Percentiles rank a stretch among this genome's conserved stretches.
Conservation (phyloP, 2,888 invertebrate genomes). For the Torymus aiolomorphi region DNA sequence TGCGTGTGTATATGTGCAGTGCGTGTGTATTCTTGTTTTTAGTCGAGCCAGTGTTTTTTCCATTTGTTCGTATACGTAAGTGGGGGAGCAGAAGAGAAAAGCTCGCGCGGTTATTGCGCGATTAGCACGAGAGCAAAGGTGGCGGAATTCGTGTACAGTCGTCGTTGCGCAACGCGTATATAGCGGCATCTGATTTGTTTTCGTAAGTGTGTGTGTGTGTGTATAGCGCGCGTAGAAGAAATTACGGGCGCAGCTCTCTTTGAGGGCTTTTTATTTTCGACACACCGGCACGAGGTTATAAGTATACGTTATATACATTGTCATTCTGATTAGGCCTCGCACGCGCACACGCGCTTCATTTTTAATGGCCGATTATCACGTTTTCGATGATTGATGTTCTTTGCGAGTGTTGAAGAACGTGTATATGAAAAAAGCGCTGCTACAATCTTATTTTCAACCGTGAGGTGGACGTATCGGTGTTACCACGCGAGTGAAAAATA, state of each 20-base stretch:
- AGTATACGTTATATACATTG: not conserved
- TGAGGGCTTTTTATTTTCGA: not conserved
- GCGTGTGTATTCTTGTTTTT: constrained; percentile 15
- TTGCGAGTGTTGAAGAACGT: no score
- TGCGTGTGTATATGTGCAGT: not conserved
- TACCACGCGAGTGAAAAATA: no score
- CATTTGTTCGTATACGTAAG: not conserved
- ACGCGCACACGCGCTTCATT: not conserved
- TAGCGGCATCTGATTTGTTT: no score
- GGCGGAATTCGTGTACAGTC: no score
- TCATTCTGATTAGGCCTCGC: constrained; percentile 7
- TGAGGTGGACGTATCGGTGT: no score
- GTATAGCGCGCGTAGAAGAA: not conserved
- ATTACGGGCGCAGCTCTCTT: not conserved
- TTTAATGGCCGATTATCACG: constrained; percentile 27
- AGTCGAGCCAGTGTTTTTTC: not conserved
- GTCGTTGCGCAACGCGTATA: no score
- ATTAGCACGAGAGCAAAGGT: constrained; percentile 21
- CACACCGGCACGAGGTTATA: not conserved
- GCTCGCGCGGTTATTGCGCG: not conserved
- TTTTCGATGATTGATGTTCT: constrained; percentile 5
- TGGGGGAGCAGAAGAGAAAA: no score
- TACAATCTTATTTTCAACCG: no score
- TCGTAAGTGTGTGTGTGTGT: no score
- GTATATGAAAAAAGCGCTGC: no score